Conservation (phyloP, 2,888 invertebrate species). For the Plusia festucae region DNA sequence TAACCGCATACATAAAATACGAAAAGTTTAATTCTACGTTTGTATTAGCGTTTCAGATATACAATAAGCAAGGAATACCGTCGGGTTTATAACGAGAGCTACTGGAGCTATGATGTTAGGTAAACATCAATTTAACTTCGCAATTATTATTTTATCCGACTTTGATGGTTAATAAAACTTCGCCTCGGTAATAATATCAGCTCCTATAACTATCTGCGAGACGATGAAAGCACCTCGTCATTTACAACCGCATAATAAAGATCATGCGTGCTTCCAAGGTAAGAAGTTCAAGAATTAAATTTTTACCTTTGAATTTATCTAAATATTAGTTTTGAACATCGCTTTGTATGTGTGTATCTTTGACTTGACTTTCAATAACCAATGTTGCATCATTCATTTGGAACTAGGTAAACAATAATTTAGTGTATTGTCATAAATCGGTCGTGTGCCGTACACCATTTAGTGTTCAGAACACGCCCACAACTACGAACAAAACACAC, state of each 20-base stretch:
- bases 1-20: slow-evolving; percentile 26
- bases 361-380: neutral
- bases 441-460: slow-evolving; percentile 58
- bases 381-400: neutral
- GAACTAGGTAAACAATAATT: slow-evolving; percentile 20
- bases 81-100: neutral
- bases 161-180: neutral
- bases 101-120: neutral
- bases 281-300: too few relatives aligned
- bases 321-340: neutral
- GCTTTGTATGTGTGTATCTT: neutral
- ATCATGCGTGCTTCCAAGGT: too few relatives aligned
- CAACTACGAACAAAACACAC: slow-evolving; percentile 72
- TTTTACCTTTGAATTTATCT: too few relatives aligned
- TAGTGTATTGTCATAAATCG: slow-evolving; percentile 28
- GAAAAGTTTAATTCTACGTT: slow-evolving; percentile 27
- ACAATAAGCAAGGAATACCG: neutral
- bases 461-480: slow-evolving; percentile 72
- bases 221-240: neutral
- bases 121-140: slow-evolving; percentile 2
- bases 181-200: neutral
- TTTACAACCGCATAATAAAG: neutral
- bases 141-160: neutral
- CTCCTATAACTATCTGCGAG: neutral
- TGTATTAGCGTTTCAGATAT: slow-evolving; percentile 24